These are phyloP conservation scores for Rhynchomys soricoides DNA, from an alignment of 2,113 vertebrate species.

Conservation along the genomic window DNA sequence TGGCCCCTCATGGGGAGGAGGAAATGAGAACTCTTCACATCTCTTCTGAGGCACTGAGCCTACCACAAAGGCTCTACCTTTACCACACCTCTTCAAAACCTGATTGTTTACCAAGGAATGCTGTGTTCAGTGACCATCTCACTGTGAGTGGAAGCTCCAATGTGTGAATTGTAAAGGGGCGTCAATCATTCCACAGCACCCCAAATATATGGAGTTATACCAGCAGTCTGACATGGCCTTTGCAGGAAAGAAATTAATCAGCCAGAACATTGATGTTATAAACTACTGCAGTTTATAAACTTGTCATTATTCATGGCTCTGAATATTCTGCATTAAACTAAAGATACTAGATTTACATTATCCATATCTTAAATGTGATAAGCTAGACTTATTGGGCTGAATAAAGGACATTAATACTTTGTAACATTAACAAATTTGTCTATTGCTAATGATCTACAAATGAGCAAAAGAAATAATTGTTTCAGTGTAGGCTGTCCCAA, in stretches of 20 bases:
- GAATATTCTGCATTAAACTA: conserved; percentile 8
- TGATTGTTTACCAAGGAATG: background rate
- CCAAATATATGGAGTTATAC: background rate
- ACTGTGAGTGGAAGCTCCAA: background rate
- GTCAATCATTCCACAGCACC: background rate
- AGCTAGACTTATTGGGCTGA: background rate
- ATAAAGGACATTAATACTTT: background rate
- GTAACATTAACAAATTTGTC: background rate
- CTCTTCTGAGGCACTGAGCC: background rate
- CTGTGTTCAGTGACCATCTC: background rate
- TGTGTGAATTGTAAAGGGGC: background rate
- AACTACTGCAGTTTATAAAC: background rate
- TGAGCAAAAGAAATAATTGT: conserved; percentile 53
- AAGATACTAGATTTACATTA: background rate
- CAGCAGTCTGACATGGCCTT: background rate
- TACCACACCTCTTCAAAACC: background rate
- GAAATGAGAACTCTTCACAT: background rate
- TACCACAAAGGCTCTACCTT: background rate
- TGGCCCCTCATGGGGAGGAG: background rate
- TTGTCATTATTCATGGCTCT: background rate
- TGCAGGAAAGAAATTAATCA: background rate
- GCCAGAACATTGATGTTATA: background rate
- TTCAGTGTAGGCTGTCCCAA: conserved; percentile 34
- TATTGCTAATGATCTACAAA: conserved; percentile 46
- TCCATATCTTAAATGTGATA: background rate